These are phyloP conservation scores for Philhelius pedissequus DNA, from an alignment of 2,888 invertebrate genomes.

Conservation along the genomic window DNA sequence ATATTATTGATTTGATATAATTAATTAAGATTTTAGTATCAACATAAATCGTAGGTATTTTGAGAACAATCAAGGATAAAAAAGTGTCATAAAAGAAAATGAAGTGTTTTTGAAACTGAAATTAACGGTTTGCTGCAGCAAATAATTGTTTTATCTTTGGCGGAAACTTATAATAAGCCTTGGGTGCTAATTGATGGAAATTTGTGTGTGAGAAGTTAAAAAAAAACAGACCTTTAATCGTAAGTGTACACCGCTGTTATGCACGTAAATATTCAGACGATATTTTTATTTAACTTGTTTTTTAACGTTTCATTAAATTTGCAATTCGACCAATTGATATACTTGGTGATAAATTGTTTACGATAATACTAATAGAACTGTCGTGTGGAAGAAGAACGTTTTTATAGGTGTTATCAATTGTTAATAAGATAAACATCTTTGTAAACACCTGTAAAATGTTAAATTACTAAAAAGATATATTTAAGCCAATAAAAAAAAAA, in stretches of 20 bases:
- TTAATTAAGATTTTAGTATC: conserved; percentile 25
- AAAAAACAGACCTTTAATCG: conserved; percentile 6
- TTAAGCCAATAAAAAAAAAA: neutral
- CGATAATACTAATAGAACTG: conserved; percentile 42
- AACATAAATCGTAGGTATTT: neutral
- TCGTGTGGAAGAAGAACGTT: neutral
- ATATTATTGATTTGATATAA: conserved; percentile 7
- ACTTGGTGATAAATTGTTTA: conserved; percentile 60
- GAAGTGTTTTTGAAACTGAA: conserved; percentile 12
- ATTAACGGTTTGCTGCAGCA: neutral
- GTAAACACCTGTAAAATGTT: neutral
- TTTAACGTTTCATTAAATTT: conserved; percentile 19
- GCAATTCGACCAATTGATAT: conserved; percentile 48
- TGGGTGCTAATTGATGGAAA: conserved; percentile 35
- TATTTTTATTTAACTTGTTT: neutral
- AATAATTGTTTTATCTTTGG: neutral
- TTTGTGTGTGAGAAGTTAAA: conserved; percentile 6
- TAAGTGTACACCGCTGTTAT: no score
- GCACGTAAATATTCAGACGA: neutral
- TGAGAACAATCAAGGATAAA: conserved; percentile 32
- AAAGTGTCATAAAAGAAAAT: conserved; percentile 35
- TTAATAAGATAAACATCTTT: neutral
- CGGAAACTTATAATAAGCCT: neutral
- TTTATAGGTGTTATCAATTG: neutral
- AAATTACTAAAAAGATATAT: neutral